phyloP scores from a whole-genome alignment of 2,888 invertebrate genomes.

The Andrena camellia region DNA sequence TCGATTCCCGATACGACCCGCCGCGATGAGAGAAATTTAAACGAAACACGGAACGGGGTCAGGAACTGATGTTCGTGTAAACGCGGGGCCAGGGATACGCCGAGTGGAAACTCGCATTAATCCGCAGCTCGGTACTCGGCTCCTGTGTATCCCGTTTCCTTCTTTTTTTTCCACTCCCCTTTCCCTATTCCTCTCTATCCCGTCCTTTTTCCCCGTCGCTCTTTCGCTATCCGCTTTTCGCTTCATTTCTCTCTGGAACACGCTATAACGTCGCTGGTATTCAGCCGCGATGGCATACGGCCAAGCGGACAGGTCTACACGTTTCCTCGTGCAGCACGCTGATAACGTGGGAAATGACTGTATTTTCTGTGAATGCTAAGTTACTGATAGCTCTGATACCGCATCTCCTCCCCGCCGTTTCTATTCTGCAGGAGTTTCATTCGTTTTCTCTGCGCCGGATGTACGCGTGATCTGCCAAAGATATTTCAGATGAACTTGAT shows the following conservation, averaged over 20 bases:
- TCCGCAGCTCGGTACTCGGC: conserved; percentile 53
- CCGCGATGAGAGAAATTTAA: conserved; percentile 50
- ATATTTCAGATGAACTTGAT: too few species aligned
- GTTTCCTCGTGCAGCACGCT: conserved; percentile 2
- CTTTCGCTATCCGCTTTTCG: conserved; percentile 58
- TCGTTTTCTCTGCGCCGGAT: too few species aligned
- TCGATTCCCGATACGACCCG: conserved; percentile 51
- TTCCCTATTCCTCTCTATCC: conserved; percentile 27
- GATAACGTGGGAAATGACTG: conserved; percentile 19
- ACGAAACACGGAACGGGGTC: conserved; percentile 59
- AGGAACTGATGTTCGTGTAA: conserved; percentile 56
- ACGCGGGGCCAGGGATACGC: conserved; percentile 29
- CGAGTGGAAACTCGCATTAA: conserved; percentile 66
- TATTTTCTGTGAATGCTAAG: conserved; percentile 5
- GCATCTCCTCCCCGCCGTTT: neutral
- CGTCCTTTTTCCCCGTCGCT: conserved; percentile 14
- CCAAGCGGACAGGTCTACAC: conserved; percentile 64
- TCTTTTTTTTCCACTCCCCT: conserved; percentile 23
- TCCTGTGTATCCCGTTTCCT: conserved; percentile 28
- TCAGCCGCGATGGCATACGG: conserved; percentile 70
- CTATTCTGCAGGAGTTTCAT: too few species aligned
- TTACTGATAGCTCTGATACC: conserved; percentile 10
- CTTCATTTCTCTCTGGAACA: conserved; percentile 72
- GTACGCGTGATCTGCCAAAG: too few species aligned
- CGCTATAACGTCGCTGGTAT: conserved; percentile 70